Conservation (phyloP, 2,797 vertebrate species). For the Taenioides sp. region DNA sequence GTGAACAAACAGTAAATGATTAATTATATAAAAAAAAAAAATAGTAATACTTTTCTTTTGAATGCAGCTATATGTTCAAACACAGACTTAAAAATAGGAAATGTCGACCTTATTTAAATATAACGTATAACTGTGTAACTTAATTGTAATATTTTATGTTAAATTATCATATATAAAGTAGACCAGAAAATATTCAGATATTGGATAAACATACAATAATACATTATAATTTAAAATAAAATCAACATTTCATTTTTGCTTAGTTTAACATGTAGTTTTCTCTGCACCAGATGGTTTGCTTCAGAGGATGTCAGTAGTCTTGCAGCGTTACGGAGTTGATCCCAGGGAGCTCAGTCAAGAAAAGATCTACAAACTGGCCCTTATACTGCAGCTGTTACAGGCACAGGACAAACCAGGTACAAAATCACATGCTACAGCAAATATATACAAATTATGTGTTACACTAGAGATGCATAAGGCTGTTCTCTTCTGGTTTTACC, state of each 20-base stretch:
- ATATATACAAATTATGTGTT: background rate
- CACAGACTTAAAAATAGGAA: no score
- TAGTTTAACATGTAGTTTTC: background rate
- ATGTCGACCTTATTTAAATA: no score
- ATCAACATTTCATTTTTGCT: no score
- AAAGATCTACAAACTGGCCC: slow-evolving; percentile 84
- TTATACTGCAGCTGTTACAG: slow-evolving; percentile 83
- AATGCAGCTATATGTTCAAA: no score
- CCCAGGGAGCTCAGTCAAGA: slow-evolving; percentile 86
- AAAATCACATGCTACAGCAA: background rate
- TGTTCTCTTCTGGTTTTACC: no score
- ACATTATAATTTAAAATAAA: no score
- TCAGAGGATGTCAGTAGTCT: slow-evolving; percentile 80
- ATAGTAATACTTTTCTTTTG: background rate
- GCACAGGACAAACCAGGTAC: slow-evolving; percentile 74
- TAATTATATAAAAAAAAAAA: background rate
- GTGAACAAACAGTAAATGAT: slow-evolving; percentile 53
- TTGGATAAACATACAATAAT: no score
- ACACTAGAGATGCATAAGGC: background rate
- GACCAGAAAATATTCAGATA: no score
- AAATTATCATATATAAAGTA: no score
- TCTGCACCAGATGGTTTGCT: slow-evolving; percentile 73
- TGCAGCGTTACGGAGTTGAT: slow-evolving; percentile 82
- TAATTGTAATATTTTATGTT: no score
- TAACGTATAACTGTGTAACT: no score